Base-by-base conservation (phyloP, 2,888 invertebrate genomes). In the Colostygia pectinataria region DNA sequence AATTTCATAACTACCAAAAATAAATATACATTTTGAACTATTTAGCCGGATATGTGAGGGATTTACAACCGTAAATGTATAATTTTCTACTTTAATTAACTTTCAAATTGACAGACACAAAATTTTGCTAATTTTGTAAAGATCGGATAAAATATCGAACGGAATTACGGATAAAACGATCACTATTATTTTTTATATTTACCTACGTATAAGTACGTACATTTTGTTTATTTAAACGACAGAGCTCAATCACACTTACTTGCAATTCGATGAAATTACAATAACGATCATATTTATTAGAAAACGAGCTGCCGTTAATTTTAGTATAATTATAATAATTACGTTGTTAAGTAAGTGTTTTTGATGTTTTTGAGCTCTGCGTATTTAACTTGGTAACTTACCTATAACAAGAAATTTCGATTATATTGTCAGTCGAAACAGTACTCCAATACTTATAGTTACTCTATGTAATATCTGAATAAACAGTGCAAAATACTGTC, bases 51-150 rank as follows among this genome's bases (percentile, higher is more conserved):
- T 59, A 59, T 57, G 59, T 53, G 41, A 55, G 38, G 52, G 48
- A 45, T 54, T 45, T 43, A 33, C 48, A 56, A 59, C 56, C 55
- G 28, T 46, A 20, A 42, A 60, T 45, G 53, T 44, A 49, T 50
- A 50, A 51, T 46, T 61, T 53, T 52, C 59, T 55, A 42, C 50
- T 61, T 62, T 75, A 71, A 76, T 68, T 76, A 71, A 71, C 66
- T 33, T 51, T 66, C 55, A 75, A 78, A 77, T 77, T 76, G 77
- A 78, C 76, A 63, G 65, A 71, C 63, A 72, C 65, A 58, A 57
- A 58, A 55, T 57, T 60, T 58, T 42, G 33, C 52, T 59, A 60
- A 53, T 54, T 55, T 42, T 6, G 27, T 25, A 41, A 47, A 40
- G 27, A 36, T 41, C 29, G 12, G 28, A 29, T 52, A 28, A 36